Evolutionary conservation across 2,113 vertebrate species (phyloP), one percentile per base, ranked within the genome.

Genomic region (Ellobius talpinus): DNA sequence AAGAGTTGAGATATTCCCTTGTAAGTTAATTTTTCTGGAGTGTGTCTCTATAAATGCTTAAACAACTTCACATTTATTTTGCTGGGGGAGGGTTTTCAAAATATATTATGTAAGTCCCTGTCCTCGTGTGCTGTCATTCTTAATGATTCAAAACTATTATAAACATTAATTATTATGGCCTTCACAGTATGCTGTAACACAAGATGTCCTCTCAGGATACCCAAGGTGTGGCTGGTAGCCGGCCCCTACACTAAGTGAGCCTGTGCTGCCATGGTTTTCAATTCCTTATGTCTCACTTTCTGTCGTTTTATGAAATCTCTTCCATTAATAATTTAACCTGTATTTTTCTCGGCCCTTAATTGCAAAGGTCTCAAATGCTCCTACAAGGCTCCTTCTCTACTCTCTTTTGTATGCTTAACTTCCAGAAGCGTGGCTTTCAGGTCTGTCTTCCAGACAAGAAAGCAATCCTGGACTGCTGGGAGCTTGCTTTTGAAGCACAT

Each of bases 81-180:
- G 9, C 55, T 24, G 39, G 52, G 12, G 77, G 3, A 79, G 58
- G 9, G 55, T 13, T 95, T 96, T 89, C 52, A 10, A 93, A 95
- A 70, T 93, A 52, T 42, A 45, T 95, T 94, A 77, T 93, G 39
- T 90, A 96, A 95, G 95, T 93, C 66, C 26, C 47, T 74, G 68
- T 86, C 76, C 81, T 90, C 81, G 23, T 63, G 55, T 26, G 77
- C 74, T 94, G 96, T 74, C 86, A 82, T 96, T 93, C 87, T 74
- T 90, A 89, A 90, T 95, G 68, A 95, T 91, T 92, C 95, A 50
- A 70, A 96, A 79, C 92, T 94, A 97, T 93, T 79, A 95, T 89
- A 70, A 96, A 84, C 91, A 95, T 92, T 95, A 90, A 95, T 97
- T 96, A 89, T 23, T 16, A 42, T 93, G 93, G 82, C 5, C 81